Evolutionary conservation across 2,888 invertebrate genomes (phyloP), one percentile per base, ranked within the genome.

Genomic region (Noctua pronuba): DNA sequence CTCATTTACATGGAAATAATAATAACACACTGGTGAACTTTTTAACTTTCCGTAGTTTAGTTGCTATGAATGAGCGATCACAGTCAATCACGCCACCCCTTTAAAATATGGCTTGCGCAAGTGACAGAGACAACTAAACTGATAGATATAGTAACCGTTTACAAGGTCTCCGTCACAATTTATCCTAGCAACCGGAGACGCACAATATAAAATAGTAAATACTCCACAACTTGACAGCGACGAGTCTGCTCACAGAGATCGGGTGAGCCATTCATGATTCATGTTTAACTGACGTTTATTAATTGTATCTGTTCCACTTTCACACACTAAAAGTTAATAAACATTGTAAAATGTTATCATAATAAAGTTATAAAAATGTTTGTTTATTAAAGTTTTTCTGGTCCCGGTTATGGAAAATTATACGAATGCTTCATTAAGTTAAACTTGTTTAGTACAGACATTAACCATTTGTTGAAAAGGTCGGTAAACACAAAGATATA

Each of bases 261-360:
- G 24, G 21, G 16, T 3, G 31, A 41, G 55, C 6, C 31, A 13
- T 65, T 44, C 1, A 72, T 64, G n/a, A 38, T 46, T 46, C n/a
- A n/a, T 38, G 24, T 38, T 10, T 3, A 41, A 41, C 16, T 65
- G 52, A 74, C 66, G 60, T 64, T 64, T 44, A 58, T 77, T 24
- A 35, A 69, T 69, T 58, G 16, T 64, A 62, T 62, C n/a, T 62
- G 24, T 83, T 64, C 55, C 62, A 83, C 21, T 78, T 71, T 77
- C 21, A 55, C n/a, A n/a, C n/a, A n/a, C 58, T 52, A 46, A 64
- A 35, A 65, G 10, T 44, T 41, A 13, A 35, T 66, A 69, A 82
- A 67, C 38, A 41, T 55, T 18, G 8, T 70, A 62, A 67, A 70
- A 83, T 66, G 16, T 62, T 58, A 38, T 21, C 52, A 2, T 69